These are phyloP conservation scores for Drosophila fungiperda DNA, from an alignment of 2,888 invertebrate species.

Conservation along the genomic window DNA sequence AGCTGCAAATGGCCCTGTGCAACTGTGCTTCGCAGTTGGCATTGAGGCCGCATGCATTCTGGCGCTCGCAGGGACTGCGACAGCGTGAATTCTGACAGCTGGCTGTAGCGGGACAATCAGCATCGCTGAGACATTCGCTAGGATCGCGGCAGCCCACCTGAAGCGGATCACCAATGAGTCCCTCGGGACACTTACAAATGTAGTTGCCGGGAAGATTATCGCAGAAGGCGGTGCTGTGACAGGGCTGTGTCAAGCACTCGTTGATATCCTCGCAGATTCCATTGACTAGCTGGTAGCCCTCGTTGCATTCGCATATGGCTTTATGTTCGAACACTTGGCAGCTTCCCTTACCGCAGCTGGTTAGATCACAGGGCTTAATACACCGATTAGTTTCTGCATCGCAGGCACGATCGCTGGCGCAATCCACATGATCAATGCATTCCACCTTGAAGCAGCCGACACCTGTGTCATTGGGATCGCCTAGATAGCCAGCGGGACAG, in stretches of 20 bases:
- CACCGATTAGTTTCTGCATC: conserved; percentile 91
- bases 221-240: conserved; percentile 92
- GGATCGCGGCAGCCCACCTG: conserved; percentile 91
- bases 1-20: conserved; percentile 91
- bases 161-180: conserved; percentile 91
- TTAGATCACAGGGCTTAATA: conserved; percentile 92
- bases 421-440: conserved; percentile 92
- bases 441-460: conserved; percentile 96
- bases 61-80: conserved; percentile 90
- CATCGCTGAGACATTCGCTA: conserved; percentile 92
- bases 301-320: conserved; percentile 90
- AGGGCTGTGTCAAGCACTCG: conserved; percentile 92
- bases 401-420: conserved; percentile 91
- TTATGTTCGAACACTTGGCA: conserved; percentile 91
- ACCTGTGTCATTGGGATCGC: conserved; percentile 90
- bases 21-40: conserved; percentile 90
- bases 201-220: conserved; percentile 92
- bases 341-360: conserved; percentile 92
- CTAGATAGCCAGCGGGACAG: conserved; percentile 93
- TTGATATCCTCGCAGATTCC: conserved; percentile 92
- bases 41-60: conserved; percentile 89
- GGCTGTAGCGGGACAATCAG: conserved; percentile 92
- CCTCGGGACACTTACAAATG: conserved; percentile 91
- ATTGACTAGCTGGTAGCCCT: conserved; percentile 89
- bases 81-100: conserved; percentile 91